Conservation (phyloP, 2,888 invertebrate genomes). For the Callyntrura sp. region DNA sequence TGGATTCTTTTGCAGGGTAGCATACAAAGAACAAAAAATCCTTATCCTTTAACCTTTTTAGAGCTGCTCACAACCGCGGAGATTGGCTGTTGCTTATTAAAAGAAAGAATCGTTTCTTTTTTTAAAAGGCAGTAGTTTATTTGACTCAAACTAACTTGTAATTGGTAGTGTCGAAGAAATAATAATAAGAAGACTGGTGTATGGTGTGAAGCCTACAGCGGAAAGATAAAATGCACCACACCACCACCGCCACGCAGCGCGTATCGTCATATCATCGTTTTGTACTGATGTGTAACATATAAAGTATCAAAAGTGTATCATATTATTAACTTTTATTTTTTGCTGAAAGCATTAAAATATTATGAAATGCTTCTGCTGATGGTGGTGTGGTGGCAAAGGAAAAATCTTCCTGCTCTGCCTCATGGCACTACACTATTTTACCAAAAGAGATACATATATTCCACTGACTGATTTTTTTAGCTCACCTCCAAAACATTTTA, state of each 20-base stretch:
- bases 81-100: too few species aligned
- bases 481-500: constrained; percentile 16
- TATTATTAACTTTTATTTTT: constrained; percentile 57
- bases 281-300: constrained; percentile 10
- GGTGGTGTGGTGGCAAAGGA: background rate
- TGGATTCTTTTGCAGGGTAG: too few species aligned
- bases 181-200: background rate
- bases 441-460: background rate
- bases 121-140: background rate
- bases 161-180: background rate
- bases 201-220: constrained; percentile 21
- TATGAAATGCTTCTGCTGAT: constrained; percentile 25
- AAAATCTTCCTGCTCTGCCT: constrained; percentile 69
- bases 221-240: background rate
- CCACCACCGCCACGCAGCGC: too few species aligned
- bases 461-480: constrained; percentile 7
- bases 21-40: too few species aligned
- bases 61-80: too few species aligned
- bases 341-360: constrained; percentile 70
- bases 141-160: background rate
- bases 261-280: constrained; percentile 19
- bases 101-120: too few species aligned
- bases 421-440: constrained; percentile 59
- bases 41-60: too few species aligned
- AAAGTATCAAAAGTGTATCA: constrained; percentile 46